These are phyloP conservation scores for Leucozona laternaria DNA, from an alignment of 2,888 invertebrate genomes.

Conservation along the genomic window DNA sequence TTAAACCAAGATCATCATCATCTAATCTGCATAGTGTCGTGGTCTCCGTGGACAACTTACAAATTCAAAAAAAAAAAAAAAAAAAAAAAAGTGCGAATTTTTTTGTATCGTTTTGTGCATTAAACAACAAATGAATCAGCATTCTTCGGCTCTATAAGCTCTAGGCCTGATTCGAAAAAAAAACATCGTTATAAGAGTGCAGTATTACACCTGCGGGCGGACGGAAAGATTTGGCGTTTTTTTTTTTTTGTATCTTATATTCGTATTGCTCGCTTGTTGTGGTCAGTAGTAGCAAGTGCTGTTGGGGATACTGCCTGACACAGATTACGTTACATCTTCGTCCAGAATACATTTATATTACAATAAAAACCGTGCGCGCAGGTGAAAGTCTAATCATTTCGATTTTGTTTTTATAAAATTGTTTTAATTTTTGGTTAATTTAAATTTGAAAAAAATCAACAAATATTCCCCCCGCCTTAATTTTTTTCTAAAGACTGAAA, in stretches of 20 bases:
- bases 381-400: slow-evolving; percentile 32
- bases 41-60: slow-evolving; percentile 35
- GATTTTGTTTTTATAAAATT: slow-evolving; percentile 15
- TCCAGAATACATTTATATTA: slow-evolving; percentile 27
- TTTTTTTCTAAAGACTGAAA: background rate
- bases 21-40: slow-evolving; percentile 42
- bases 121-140: slow-evolving; percentile 34
- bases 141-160: slow-evolving; percentile 35
- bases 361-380: slow-evolving; percentile 28
- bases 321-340: slow-evolving; percentile 33
- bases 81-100: slow-evolving; percentile 25
- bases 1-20: slow-evolving; percentile 38
- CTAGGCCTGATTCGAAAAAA: slow-evolving; percentile 20
- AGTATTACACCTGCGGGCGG: slow-evolving; percentile 41
- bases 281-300: slow-evolving; percentile 45
- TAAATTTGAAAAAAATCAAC: slow-evolving; percentile 3
- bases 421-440: background rate
- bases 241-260: slow-evolving; percentile 29
- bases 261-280: slow-evolving; percentile 15
- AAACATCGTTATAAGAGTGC: slow-evolving; percentile 24
- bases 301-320: slow-evolving; percentile 38
- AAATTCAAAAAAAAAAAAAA: slow-evolving; percentile 24
- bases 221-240: slow-evolving; percentile 18
- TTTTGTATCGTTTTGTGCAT: background rate
- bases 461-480: background rate